A percentile compares a stretch with the other conserved stretches of the same genome.
Conservation (phyloP, 1,140 invertebrate genomes). For the Aphaenogaster rudis region DNA sequence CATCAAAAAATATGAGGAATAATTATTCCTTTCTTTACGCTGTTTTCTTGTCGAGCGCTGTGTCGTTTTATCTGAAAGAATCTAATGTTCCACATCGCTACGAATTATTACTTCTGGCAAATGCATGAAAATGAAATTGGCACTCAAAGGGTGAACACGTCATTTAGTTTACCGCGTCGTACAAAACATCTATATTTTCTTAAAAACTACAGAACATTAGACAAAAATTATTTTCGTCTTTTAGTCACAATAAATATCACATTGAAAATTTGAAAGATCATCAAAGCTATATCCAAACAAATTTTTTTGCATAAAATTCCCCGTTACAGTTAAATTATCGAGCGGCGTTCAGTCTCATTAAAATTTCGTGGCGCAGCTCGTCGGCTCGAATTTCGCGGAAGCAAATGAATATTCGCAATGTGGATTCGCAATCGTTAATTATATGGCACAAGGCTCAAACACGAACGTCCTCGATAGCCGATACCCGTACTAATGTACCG, state of each 20-base stretch:
- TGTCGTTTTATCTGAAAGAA: not conserved
- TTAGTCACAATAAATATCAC: not conserved
- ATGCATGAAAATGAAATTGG: conserved; percentile 35
- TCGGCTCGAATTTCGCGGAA: conserved; percentile 7
- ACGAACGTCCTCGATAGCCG: not conserved
- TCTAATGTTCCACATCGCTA: not conserved
- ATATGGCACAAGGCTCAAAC: not conserved
- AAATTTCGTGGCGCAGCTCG: not conserved
- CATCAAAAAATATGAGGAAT: not conserved
- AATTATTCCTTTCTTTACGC: not conserved
- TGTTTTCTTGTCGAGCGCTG: not conserved
- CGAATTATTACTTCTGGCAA: conserved; percentile 17
- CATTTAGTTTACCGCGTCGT: not conserved
- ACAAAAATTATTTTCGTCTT: not conserved
- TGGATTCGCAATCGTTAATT: not conserved
- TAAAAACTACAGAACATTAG: not conserved
- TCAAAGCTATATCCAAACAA: not conserved
- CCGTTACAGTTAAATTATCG: not conserved
- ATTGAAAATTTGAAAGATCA: not conserved
- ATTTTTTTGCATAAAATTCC: not conserved
- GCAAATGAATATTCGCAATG: not conserved
- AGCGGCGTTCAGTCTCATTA: not conserved
- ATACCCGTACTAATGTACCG: conserved; percentile 7
- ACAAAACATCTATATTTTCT: not conserved
- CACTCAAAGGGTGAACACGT: not conserved